Percentiles rank a stretch among this genome's conserved stretches.
phyloP scores from a whole-genome alignment of 2,797 vertebrate species.

The Galagoides demidoff region DNA sequence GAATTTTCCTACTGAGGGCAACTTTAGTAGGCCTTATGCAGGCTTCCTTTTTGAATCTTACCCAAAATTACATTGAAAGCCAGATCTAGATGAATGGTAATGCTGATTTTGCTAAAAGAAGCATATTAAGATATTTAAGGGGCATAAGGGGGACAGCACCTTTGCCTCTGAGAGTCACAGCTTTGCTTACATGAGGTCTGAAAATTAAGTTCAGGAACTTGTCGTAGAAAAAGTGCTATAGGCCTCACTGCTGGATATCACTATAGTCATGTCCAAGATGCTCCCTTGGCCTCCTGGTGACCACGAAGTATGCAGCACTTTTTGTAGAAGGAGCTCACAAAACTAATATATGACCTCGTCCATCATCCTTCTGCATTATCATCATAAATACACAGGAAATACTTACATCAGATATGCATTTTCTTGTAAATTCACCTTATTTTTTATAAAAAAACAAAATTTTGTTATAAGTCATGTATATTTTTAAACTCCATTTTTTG shows the following conservation, averaged over 20 bases:
- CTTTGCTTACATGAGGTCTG: neutral
- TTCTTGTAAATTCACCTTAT: neutral
- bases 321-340: no score
- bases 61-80: neutral
- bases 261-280: no score
- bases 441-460: conserved; percentile 8
- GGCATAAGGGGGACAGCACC: accelerated
- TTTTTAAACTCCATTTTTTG: neutral
- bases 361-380: neutral
- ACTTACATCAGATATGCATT: neutral
- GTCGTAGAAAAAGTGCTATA: no score
- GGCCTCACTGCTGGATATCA: no score
- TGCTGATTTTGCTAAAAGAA: neutral
- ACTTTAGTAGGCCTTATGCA: neutral
- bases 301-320: no score
- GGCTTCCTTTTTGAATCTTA: neutral
- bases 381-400: neutral
- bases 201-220: no score
- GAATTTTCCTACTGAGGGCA: neutral
- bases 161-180: neutral
- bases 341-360: no score
- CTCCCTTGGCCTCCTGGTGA: no score
- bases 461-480: neutral
- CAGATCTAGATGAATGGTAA: neutral
- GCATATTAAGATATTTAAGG: neutral